Conservation (phyloP, 2,888 invertebrate genomes). For the Endotricha flammealis region DNA sequence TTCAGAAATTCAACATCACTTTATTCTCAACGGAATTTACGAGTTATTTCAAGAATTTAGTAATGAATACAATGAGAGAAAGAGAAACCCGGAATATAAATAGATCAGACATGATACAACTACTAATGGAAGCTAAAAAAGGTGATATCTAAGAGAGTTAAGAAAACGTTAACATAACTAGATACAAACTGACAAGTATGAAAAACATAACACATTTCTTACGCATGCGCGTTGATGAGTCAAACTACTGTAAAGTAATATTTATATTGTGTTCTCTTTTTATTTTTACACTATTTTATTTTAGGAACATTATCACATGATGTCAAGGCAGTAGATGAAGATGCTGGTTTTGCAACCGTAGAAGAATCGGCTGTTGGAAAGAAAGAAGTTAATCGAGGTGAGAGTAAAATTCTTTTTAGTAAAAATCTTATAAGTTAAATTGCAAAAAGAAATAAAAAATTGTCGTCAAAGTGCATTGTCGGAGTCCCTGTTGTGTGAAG, state of each 20-base stretch:
- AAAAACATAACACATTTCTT: too few species aligned
- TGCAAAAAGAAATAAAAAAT: too few species aligned
- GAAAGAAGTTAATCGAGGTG: conserved; percentile 12
- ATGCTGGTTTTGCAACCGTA: conserved; percentile 37
- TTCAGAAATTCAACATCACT: conserved; percentile 30
- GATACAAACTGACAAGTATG: too few species aligned
- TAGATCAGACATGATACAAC: conserved; percentile 74
- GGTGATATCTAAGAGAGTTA: too few species aligned
- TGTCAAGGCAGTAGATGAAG: conserved; percentile 16
- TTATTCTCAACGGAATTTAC: conserved; percentile 28
- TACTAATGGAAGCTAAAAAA: conserved; percentile 59
- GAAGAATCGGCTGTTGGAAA: conserved; percentile 32
- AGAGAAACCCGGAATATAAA: conserved; percentile 49
- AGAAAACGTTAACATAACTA: too few species aligned
- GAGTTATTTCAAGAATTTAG: conserved; percentile 48
- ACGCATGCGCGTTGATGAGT: too few species aligned
- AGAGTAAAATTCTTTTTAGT: too few species aligned
- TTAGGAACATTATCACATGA: conserved; percentile 24
- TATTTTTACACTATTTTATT: neutral
- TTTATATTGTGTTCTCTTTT: too few species aligned
- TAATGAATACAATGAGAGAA: conserved; percentile 50
- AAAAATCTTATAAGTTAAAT: too few species aligned
- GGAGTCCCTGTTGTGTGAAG: too few species aligned
- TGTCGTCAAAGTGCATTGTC: too few species aligned
- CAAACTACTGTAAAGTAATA: too few species aligned